These are phyloP conservation scores for Arrhamphus sclerolepis DNA, from an alignment of 2,797 vertebrate species.

Conservation along the genomic window DNA sequence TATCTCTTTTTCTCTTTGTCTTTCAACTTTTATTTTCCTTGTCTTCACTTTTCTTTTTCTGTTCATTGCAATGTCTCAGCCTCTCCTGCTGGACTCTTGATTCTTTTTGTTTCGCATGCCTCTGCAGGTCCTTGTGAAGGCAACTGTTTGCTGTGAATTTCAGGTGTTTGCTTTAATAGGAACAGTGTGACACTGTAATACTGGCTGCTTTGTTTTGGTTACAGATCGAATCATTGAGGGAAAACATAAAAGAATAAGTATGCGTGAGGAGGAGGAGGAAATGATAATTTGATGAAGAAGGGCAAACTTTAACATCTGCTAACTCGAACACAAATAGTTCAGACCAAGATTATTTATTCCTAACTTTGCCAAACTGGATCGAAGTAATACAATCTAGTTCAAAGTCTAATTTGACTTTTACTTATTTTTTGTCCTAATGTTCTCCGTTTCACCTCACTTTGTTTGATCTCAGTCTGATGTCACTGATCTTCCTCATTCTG, in stretches of 20 bases:
- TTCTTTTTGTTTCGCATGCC: constrained; percentile 2
- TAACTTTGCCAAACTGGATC: constrained; percentile 10
- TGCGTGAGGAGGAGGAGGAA: constrained; percentile 45
- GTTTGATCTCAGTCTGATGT: constrained; percentile 76
- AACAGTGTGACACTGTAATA: constrained; percentile 54
- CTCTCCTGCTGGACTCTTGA: background rate
- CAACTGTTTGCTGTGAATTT: constrained; percentile 47
- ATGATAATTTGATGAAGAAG: constrained; percentile 51
- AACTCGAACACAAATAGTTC: background rate
- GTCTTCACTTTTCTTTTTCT: no score
- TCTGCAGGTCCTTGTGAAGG: constrained; percentile 19
- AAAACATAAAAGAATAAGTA: constrained; percentile 52
- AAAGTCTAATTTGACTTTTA: constrained; percentile 21
- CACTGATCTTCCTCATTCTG: constrained; percentile 64
- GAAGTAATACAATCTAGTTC: constrained; percentile 12
- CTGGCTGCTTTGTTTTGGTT: constrained; percentile 74
- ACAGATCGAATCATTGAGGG: constrained; percentile 71
- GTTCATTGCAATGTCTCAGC: background rate
- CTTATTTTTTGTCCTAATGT: constrained; percentile 8
- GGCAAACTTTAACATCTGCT: constrained; percentile 9
- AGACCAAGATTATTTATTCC: constrained; percentile 3
- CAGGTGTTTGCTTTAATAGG: constrained; percentile 51
- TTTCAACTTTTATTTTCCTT: no score
- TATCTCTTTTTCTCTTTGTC: no score
- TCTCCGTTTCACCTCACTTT: constrained; percentile 38